Base-by-base conservation (phyloP, 2,888 invertebrate genomes). In the Diogma glabrata region DNA sequence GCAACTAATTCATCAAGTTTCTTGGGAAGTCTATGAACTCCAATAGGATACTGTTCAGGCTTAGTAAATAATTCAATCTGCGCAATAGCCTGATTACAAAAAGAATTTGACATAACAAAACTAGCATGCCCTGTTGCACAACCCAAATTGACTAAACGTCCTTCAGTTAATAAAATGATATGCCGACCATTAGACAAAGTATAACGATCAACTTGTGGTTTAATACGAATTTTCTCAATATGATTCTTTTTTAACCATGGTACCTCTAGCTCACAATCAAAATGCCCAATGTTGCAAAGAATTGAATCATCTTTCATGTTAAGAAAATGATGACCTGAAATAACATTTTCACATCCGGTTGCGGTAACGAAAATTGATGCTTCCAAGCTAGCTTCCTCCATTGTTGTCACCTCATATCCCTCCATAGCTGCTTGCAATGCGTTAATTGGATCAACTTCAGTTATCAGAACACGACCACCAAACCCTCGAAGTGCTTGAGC, bases 21-120 rank as follows among this genome's bases (percentile, higher is more conserved):
- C 72, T 99, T 99, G 5, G 96, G 96, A 58, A 99, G 72, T 69
- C 94, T 86, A 67, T 93, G 87, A 17, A 99, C 95, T 47, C 92
- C 95, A 60, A 96, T 63, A 1, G 82, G 71, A 70, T 96, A 97
- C 55, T 82, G 66, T 16, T 79, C 79, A 22, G 83, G 77, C 66
- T 90, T 93, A 9, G 92, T 94, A 93, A 92, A 99, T 57, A 99
- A 75, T 71, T 99, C 99, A 65, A 99, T 93, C 73, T 99, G 97
- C 36, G 97, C 99, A 56, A 99, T 74, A n/a, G 91, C 90, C 76
- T 99, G 99, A 71, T 99, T 99, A 50, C 95, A 91, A 68, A 99
- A 99, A 1, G 97, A 97, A 71, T 93, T 95, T 57, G 94, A 94
- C 99, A 99, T 99, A 14, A 99, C 99, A 70, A 99, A 99, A 51